Evolutionary conservation across 2,113 vertebrate genomes (phyloP).

Genomic region (Petrocephalus microphthalmus): DNA sequence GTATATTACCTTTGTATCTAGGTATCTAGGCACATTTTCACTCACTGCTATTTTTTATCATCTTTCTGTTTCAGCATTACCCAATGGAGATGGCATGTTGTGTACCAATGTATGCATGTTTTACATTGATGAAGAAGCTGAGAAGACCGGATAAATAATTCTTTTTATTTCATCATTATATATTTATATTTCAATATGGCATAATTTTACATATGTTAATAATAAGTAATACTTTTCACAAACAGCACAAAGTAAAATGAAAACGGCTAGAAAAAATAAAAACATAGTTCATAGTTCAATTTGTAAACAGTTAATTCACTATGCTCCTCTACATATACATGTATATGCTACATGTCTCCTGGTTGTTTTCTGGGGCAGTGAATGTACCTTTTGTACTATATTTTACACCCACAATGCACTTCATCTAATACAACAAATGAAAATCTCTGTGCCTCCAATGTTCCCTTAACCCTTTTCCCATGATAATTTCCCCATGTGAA

Average conservation of each 20-base stretch:
- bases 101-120: not conserved
- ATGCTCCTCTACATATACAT: not conserved
- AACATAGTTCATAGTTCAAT: not conserved
- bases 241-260: constrained; percentile 8
- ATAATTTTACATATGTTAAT: not conserved
- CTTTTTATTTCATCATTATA: not conserved
- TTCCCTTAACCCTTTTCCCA: too few species aligned
- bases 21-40: not conserved
- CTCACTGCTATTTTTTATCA: not conserved
- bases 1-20: not conserved
- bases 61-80: not conserved
- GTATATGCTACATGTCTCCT: not conserved
- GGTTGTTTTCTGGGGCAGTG: not conserved
- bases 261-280: constrained; percentile 1
- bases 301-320: constrained; percentile 11
- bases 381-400: not conserved
- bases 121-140: not conserved
- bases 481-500: too few species aligned
- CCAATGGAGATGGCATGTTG: not conserved
- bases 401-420: not conserved
- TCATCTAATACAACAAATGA: not conserved
- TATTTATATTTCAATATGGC: not conserved
- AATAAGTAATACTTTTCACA: not conserved
- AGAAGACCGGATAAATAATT: not conserved
- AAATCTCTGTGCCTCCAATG: not conserved